Evolutionary conservation across 2,888 invertebrate genomes (phyloP).

Genomic region (Oligia latruncula): DNA sequence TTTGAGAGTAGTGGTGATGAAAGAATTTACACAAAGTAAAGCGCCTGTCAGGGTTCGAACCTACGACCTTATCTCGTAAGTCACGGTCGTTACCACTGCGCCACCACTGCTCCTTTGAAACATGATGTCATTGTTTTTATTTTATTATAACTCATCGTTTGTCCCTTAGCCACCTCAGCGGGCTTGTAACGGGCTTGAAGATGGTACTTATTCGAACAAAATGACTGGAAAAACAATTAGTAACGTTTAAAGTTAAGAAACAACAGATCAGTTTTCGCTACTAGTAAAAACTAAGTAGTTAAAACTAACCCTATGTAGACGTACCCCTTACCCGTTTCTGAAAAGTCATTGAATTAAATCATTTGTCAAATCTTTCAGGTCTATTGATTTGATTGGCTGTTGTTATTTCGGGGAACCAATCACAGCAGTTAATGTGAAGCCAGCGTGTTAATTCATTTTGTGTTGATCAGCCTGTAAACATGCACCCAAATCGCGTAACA

Average conservation of each 20-base stretch:
- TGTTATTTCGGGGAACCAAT: background rate
- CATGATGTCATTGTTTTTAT: background rate
- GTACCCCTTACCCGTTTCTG: background rate
- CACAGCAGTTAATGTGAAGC: background rate
- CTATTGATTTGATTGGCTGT: background rate
- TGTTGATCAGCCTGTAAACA: background rate
- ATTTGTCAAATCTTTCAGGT: background rate
- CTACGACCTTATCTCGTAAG: too few species aligned
- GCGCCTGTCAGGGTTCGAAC: too few species aligned
- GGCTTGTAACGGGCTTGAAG: background rate
- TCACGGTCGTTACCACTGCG: too few species aligned
- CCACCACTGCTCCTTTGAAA: too few species aligned
- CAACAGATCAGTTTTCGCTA: background rate
- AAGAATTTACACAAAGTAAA: too few species aligned
- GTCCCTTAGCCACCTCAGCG: background rate
- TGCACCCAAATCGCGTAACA: too few species aligned
- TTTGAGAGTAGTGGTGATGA: too few species aligned
- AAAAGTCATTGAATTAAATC: background rate
- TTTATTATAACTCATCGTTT: background rate
- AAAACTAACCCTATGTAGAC: background rate
- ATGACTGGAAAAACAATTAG: background rate
- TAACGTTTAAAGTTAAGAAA: background rate
- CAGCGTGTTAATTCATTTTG: background rate
- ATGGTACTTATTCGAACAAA: background rate
- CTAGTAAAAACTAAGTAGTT: background rate